These are phyloP conservation scores for Andrena chrysosceles DNA, from an alignment of 2,888 invertebrate genomes.

Conservation along the genomic window DNA sequence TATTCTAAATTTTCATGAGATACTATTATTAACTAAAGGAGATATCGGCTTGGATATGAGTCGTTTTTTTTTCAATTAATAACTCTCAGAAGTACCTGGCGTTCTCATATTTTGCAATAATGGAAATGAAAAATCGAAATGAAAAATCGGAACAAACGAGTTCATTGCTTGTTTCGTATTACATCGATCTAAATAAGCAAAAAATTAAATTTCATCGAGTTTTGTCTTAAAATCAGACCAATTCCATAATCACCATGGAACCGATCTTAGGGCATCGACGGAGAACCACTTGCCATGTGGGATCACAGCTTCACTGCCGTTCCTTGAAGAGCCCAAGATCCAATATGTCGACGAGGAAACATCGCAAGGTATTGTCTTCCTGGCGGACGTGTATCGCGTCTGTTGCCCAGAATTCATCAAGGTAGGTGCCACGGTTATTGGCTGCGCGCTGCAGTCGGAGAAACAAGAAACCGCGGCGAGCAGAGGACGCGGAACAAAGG, in stretches of 20 bases:
- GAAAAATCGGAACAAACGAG: no score
- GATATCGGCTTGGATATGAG: no score
- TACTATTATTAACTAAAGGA: no score
- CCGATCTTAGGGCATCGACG: not conserved
- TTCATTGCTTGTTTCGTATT: no score
- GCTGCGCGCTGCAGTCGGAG: slow-evolving; percentile 33
- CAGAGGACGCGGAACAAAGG: slow-evolving; percentile 55
- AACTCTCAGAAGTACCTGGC: no score
- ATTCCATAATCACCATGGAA: not conserved
- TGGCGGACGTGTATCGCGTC: slow-evolving; percentile 42
- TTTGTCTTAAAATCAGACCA: no score
- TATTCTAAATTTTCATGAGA: no score
- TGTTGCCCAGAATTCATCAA: slow-evolving; percentile 71
- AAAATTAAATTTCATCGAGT: no score
- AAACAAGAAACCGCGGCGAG: slow-evolving; percentile 33
- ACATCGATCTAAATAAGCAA: no score
- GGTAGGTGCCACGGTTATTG: slow-evolving; percentile 75
- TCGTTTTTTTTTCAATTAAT: no score
- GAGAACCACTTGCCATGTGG: not conserved
- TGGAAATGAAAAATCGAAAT: no score
- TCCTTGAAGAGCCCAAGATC: not conserved
- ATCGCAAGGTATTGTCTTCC: slow-evolving; percentile 36
- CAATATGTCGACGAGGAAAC: slow-evolving; percentile 46
- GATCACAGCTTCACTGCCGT: not conserved
- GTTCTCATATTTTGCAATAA: no score